phyloP scores from a whole-genome alignment of 2,113 vertebrate genomes.

The Meriones unguiculatus region DNA sequence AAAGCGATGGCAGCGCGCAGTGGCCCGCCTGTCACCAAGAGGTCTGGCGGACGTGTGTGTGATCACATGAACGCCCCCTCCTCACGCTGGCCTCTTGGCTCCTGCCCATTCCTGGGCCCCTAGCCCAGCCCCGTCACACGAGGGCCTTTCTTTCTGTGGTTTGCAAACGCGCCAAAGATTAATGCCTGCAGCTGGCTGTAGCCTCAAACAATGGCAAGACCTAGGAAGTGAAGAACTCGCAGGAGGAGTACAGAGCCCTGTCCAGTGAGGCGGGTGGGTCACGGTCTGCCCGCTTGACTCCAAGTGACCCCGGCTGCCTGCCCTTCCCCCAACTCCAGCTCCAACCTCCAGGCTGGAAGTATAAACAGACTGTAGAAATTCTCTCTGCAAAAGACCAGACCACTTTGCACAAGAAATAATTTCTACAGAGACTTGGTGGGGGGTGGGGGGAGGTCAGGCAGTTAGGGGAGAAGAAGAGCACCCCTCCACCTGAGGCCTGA shows the following conservation, averaged over 20 bases:
- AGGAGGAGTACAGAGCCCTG: conserved; percentile 69
- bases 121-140: conserved; percentile 73
- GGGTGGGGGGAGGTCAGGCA: not conserved
- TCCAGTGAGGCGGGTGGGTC: conserved; percentile 85
- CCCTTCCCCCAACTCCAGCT: conserved; percentile 11
- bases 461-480: not conserved
- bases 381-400: conserved; percentile 47
- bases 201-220: conserved; percentile 87
- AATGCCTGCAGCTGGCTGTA: conserved; percentile 86
- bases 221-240: conserved; percentile 87
- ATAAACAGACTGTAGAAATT: conserved; percentile 69
- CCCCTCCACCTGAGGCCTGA: not conserved
- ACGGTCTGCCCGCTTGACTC: conserved; percentile 81
- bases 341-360: conserved; percentile 30
- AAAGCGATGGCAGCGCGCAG: not conserved
- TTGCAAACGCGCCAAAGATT: conserved; percentile 88
- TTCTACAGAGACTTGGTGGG: not conserved
- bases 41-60: not conserved
- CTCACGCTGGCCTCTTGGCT: not conserved
- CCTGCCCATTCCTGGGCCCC: not conserved
- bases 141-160: conserved; percentile 83
- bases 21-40: not conserved
- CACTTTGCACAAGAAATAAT: not conserved
- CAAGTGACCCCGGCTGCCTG: conserved; percentile 70
- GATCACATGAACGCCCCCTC: conserved; percentile 15